A percentile compares a stretch with the other conserved stretches of the same genome.
Conservation (phyloP, 2,888 invertebrate species). For the Philonicus albiceps region DNA sequence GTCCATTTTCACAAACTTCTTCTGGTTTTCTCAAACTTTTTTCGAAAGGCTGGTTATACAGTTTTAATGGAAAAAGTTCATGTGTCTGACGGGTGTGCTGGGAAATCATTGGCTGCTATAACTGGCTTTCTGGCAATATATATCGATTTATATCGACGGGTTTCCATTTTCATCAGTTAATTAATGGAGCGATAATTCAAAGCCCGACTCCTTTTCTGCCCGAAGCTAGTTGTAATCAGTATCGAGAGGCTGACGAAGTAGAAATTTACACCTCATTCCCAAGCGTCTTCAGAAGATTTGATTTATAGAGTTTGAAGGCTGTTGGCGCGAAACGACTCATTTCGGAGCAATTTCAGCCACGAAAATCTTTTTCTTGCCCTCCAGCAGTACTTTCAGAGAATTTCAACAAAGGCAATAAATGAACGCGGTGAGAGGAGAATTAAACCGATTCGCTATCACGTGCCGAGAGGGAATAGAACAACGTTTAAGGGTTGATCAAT, state of each 20-base stretch:
- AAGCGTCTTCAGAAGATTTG: neutral
- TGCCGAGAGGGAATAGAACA: neutral
- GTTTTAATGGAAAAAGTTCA: neutral
- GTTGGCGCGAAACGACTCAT: neutral
- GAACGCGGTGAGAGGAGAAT: neutral
- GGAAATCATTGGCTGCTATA: neutral
- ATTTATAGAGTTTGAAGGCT: neutral
- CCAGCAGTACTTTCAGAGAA: neutral
- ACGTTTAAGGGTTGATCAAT: neutral
- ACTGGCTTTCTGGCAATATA: neutral
- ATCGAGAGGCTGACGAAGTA: neutral
- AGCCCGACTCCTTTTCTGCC: neutral
- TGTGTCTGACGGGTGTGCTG: neutral
- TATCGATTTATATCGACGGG: neutral
- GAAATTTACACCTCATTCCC: neutral
- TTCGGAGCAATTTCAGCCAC: neutral
- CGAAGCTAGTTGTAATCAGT: neutral
- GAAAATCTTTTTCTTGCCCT: neutral
- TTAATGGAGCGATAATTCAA: neutral
- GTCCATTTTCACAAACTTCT: neutral
- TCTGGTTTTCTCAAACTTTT: neutral
- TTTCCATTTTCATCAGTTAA: neutral
- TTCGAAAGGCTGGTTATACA: neutral
- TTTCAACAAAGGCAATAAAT: neutral
- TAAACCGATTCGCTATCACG: neutral